Conservation (phyloP, 2,888 invertebrate genomes). For the Axea sp. region DNA sequence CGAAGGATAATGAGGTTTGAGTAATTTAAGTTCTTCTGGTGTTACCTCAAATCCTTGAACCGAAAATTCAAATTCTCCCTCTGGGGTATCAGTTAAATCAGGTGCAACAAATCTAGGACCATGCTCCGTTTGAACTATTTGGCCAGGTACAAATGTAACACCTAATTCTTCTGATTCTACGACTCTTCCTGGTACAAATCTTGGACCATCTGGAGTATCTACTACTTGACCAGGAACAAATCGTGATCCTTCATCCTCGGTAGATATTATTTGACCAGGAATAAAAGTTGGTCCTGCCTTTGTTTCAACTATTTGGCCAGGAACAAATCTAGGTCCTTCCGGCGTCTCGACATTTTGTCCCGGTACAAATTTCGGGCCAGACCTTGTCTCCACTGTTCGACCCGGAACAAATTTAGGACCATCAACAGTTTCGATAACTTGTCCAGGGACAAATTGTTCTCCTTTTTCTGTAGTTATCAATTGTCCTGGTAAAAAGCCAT, state of each 20-base stretch:
- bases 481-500: conserved; percentile 85
- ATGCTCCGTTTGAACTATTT: conserved; percentile 80
- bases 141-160: conserved; percentile 80
- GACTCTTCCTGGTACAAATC: conserved; percentile 82
- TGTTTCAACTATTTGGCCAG: conserved; percentile 88
- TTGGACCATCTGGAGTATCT: conserved; percentile 85
- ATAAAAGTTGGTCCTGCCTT: conserved; percentile 88
- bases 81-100: conserved; percentile 84
- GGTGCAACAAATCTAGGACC: conserved; percentile 85
- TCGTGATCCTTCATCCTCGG: conserved; percentile 81
- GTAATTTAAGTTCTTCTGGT: conserved; percentile 79
- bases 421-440: conserved; percentile 85
- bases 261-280: conserved; percentile 87
- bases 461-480: conserved; percentile 85
- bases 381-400: conserved; percentile 86
- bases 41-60: conserved; percentile 85
- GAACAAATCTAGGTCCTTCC: conserved; percentile 87
- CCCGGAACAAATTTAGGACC: conserved; percentile 88
- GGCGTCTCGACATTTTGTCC: conserved; percentile 87
- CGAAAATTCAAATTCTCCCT: conserved; percentile 84
- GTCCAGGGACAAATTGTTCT: conserved; percentile 86
- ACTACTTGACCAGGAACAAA: conserved; percentile 85
- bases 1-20: conserved; percentile 77
- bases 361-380: conserved; percentile 84
- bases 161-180: conserved; percentile 79